Percentiles rank a stretch among this genome's conserved stretches.
Conservation (phyloP, 2,797 vertebrate genomes). For the Glyptemys insculpta region DNA sequence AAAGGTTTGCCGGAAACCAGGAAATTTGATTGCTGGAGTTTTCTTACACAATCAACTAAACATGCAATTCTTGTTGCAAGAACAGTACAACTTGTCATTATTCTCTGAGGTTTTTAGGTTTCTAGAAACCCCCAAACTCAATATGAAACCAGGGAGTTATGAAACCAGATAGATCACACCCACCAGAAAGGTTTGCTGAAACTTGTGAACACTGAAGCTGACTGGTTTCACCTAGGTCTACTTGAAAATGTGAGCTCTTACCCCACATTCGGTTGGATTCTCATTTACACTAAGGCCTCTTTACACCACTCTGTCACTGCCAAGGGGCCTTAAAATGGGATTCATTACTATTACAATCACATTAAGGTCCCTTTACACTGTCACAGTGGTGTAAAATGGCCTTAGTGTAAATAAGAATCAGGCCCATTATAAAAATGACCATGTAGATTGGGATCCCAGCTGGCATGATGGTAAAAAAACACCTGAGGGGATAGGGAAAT, state of each 20-base stretch:
- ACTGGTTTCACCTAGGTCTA: neutral
- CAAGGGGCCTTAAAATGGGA: neutral
- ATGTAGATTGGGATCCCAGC: neutral
- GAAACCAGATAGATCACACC: slow-evolving; percentile 14
- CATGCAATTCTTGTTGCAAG: neutral
- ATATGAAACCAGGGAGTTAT: neutral
- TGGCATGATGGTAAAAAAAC: neutral
- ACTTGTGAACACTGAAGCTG: neutral
- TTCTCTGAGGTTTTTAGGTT: neutral
- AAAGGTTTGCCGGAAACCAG: neutral
- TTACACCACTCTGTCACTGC: neutral
- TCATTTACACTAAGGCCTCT: rapidly evolving
- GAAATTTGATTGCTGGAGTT: neutral
- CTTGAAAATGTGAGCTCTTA: neutral
- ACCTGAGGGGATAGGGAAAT: neutral
- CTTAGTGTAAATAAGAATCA: neutral
- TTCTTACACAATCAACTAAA: neutral
- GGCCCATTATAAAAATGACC: neutral
- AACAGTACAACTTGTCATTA: neutral
- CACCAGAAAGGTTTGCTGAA: slow-evolving; percentile 23
- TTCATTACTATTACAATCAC: neutral
- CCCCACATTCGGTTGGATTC: neutral
- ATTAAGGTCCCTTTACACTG: neutral
- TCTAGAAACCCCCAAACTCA: neutral
- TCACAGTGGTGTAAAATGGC: neutral